Percentiles rank a stretch among this genome's conserved stretches.
Evolutionary conservation across 2,113 vertebrate genomes (phyloP).

Genomic region (Mormoops blainvillei): DNA sequence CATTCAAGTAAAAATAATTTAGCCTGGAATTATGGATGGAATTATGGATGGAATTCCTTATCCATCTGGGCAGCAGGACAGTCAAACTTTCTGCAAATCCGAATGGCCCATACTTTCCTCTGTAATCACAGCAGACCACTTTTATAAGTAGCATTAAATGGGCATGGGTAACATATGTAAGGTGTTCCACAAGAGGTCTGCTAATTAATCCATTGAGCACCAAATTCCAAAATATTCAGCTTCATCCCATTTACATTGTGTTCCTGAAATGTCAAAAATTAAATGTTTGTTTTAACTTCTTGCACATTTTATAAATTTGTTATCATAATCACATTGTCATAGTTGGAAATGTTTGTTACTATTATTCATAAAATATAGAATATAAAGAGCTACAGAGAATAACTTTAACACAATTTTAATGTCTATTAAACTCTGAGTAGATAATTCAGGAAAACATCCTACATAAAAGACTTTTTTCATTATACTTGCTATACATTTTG

Average conservation of each 20-base stretch:
- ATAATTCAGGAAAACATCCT: not conserved
- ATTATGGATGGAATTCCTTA: too few species aligned
- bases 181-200: not conserved
- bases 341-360: not conserved
- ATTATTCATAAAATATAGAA: not conserved
- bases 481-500: not conserved
- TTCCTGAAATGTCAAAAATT: conserved; percentile 4
- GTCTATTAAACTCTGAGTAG: not conserved
- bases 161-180: not conserved
- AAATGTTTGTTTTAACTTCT: not conserved
- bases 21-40: too few species aligned
- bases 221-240: not conserved
- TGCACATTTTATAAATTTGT: not conserved
- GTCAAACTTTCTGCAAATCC: not conserved
- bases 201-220: not conserved
- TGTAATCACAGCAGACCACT: not conserved
- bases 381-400: not conserved
- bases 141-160: not conserved
- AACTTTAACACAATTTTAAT: not conserved
- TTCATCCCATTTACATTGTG: not conserved
- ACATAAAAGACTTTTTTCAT: not conserved
- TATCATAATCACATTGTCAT: not conserved
- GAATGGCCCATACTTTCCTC: not conserved
- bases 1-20: not conserved
- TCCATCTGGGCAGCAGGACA: not conserved